Evolutionary conservation across 2,888 invertebrate genomes (phyloP).

Genomic region (Pachycephus smyrnensis): DNA sequence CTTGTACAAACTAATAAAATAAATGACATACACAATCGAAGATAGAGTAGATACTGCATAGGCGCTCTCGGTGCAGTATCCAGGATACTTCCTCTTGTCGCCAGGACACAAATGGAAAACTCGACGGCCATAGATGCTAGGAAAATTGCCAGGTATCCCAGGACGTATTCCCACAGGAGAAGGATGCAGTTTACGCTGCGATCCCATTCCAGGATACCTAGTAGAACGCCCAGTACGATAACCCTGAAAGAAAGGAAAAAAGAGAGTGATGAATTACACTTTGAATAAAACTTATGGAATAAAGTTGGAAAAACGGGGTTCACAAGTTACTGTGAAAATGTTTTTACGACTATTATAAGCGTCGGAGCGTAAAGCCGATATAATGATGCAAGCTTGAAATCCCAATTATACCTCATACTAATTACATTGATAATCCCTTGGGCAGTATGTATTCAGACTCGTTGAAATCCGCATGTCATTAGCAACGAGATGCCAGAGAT

Average conservation of each 20-base stretch:
- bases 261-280: constrained; percentile 7
- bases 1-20: background rate
- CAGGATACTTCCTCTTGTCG: constrained; percentile 84
- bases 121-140: constrained; percentile 75
- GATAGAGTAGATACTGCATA: constrained; percentile 84
- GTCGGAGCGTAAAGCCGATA: background rate
- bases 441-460: background rate
- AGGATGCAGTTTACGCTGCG: constrained; percentile 67
- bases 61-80: constrained; percentile 79
- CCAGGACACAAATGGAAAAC: constrained; percentile 78
- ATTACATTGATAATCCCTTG: background rate
- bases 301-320: background rate
- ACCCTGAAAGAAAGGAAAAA: constrained; percentile 70
- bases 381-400: background rate
- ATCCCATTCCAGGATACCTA: constrained; percentile 72
- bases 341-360: background rate
- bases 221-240: constrained; percentile 71
- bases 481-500: background rate
- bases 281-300: background rate
- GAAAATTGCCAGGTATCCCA: constrained; percentile 74
- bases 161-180: constrained; percentile 71
- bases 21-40: constrained; percentile 76
- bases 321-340: background rate
- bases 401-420: background rate
- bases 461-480: background rate